These are phyloP conservation scores for Periplaneta americana DNA, from an alignment of 1,140 invertebrate species.

Conservation along the genomic window DNA sequence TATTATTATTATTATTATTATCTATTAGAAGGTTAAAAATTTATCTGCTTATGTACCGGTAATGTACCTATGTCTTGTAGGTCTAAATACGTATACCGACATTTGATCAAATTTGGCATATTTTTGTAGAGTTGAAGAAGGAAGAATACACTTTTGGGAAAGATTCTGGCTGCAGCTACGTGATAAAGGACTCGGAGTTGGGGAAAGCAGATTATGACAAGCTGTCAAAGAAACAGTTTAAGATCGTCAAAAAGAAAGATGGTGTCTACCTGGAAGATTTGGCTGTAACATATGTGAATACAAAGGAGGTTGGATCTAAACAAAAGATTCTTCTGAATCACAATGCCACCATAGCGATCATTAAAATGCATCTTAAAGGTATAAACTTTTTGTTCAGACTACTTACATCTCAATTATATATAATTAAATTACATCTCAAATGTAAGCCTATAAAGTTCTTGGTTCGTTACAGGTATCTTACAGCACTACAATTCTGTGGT, in stretches of 20 bases:
- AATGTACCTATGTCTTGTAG: too few relatives aligned
- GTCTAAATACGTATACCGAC: too few relatives aligned
- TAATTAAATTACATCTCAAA: too few relatives aligned
- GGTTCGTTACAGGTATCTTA: too few relatives aligned
- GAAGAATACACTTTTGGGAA: not conserved
- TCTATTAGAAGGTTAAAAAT: too few relatives aligned
- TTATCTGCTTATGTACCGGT: too few relatives aligned
- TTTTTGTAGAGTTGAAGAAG: not conserved
- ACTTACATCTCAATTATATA: too few relatives aligned
- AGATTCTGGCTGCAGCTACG: not conserved
- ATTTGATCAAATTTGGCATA: too few relatives aligned
- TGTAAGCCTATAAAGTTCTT: too few relatives aligned
- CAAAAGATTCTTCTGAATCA: not conserved
- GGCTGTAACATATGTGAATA: not conserved
- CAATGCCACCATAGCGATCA: not conserved
- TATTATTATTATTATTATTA: too few relatives aligned
- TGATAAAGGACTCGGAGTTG: not conserved
- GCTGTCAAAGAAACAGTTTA: not conserved
- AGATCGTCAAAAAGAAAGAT: not conserved
- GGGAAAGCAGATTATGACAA: not conserved
- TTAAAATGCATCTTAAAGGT: not conserved
- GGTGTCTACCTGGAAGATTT: not conserved
- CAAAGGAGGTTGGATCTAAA: not conserved
- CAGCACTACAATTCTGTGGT: too few relatives aligned
- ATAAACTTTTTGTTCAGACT: too few relatives aligned